Percentiles rank a stretch among this genome's conserved stretches.
Evolutionary conservation across 1,140 invertebrate genomes (phyloP).

Genomic region (Acromyrmex charruanus): DNA sequence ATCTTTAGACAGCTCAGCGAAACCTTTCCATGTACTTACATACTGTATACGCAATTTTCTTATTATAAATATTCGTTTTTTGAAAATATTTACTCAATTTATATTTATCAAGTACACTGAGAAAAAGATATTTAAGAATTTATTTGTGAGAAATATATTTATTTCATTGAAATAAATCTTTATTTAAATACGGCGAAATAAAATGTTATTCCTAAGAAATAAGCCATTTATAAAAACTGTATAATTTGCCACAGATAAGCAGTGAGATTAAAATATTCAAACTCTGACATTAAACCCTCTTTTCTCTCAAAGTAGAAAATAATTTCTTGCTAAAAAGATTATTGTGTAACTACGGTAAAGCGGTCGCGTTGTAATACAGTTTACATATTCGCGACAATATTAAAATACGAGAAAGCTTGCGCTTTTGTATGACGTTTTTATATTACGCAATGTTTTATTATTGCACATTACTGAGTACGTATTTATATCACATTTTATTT

Average conservation of each 20-base stretch:
- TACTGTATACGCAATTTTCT: not conserved
- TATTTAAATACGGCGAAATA: too few species aligned
- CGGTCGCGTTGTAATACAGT: not conserved
- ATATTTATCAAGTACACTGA: not conserved
- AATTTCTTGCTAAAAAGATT: conserved; percentile 19
- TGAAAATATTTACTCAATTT: too few species aligned
- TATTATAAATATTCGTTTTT: too few species aligned
- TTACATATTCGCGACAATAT: not conserved
- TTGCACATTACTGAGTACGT: not conserved
- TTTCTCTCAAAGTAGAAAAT: not conserved
- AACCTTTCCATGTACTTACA: not conserved
- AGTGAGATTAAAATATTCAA: not conserved
- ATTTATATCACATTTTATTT: conserved; percentile 38
- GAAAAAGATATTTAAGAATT: too few species aligned
- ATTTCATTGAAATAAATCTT: too few species aligned
- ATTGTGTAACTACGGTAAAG: not conserved
- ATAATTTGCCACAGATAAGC: not conserved
- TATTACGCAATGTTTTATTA: conserved; percentile 29
- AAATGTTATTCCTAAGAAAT: too few species aligned
- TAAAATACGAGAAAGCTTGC: not conserved
- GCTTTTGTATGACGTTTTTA: not conserved
- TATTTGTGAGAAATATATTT: too few species aligned
- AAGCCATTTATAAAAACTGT: not conserved
- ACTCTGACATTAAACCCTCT: not conserved
- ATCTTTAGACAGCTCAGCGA: too few species aligned